Conservation (phyloP, 2,797 vertebrate species). For the Rhinella marina region DNA sequence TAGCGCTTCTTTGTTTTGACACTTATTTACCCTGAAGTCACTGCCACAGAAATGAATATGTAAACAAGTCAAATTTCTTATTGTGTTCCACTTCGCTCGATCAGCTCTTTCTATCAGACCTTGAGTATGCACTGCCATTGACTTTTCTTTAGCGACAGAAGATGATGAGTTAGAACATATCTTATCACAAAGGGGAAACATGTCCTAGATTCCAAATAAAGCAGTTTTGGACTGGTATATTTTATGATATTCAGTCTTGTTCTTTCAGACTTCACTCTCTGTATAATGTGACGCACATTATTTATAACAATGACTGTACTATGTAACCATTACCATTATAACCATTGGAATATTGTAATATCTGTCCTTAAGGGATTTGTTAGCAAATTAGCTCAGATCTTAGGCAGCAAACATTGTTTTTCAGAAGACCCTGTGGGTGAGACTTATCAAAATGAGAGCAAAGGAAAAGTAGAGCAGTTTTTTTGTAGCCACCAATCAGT, state of each 20-base stretch:
- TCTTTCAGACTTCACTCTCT: background rate
- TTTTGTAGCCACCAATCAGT: too few relatives aligned
- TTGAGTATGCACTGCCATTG: constrained; percentile 36
- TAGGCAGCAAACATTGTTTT: background rate
- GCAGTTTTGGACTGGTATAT: constrained; percentile 9
- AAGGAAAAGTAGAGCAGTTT: too few relatives aligned
- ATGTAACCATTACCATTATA: too few relatives aligned
- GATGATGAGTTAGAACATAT: constrained; percentile 53
- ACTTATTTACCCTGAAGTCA: constrained; percentile 61
- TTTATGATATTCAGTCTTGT: background rate
- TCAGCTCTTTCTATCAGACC: constrained; percentile 57
- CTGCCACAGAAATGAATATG: constrained; percentile 60
- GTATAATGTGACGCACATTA: background rate
- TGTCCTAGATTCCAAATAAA: constrained; percentile 18
- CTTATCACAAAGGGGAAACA: constrained; percentile 40
- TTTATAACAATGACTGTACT: background rate
- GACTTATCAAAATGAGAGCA: too few relatives aligned
- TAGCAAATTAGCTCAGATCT: background rate
- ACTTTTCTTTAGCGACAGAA: constrained; percentile 49
- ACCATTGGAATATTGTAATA: background rate
- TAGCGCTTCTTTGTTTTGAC: constrained; percentile 53
- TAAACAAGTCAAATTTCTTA: constrained; percentile 62
- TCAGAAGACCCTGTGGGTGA: background rate
- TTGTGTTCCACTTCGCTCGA: constrained; percentile 54
- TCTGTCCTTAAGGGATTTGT: background rate